phyloP scores from a whole-genome alignment of 2,797 vertebrate species.

The Poecilia wingei region DNA sequence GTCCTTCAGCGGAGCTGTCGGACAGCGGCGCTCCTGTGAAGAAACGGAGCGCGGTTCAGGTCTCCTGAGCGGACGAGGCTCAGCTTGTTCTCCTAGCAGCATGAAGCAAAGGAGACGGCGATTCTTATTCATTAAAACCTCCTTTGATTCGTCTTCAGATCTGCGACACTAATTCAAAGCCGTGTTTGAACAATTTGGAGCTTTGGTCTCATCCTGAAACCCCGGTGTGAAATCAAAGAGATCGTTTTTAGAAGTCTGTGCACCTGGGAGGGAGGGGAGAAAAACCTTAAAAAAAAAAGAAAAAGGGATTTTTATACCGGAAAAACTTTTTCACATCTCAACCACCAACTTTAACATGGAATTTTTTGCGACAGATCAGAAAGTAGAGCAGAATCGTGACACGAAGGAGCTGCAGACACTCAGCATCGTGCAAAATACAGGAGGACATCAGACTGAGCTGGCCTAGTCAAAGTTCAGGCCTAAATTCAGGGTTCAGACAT shows the following conservation, averaged over 20 bases:
- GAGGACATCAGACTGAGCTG: not conserved
- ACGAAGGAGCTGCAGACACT: not conserved
- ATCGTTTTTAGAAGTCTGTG: not conserved
- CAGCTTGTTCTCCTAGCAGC: constrained; percentile 25
- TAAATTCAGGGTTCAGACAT: not conserved
- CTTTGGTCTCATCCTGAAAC: constrained; percentile 13
- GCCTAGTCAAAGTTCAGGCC: not conserved
- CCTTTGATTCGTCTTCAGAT: constrained; percentile 41
- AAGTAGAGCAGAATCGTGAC: not conserved
- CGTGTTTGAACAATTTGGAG: not conserved
- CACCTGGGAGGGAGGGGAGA: not conserved
- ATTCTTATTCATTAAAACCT: constrained; percentile 42
- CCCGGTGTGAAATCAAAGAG: constrained; percentile 10
- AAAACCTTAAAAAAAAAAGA: not conserved
- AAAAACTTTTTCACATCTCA: not conserved
- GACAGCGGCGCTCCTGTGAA: constrained; percentile 37
- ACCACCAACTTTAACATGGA: not conserved
- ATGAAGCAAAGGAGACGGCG: constrained; percentile 3
- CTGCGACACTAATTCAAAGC: constrained; percentile 33
- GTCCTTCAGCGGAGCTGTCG: constrained; percentile 44
- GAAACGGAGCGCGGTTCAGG: constrained; percentile 38
- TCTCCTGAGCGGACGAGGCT: constrained; percentile 17
- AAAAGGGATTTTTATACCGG: not conserved
- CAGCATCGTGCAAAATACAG: not conserved
- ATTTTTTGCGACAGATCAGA: not conserved